Evolutionary conservation across 2,113 vertebrate species (phyloP).

Genomic region (Poeciliopsis turrubarensis): DNA sequence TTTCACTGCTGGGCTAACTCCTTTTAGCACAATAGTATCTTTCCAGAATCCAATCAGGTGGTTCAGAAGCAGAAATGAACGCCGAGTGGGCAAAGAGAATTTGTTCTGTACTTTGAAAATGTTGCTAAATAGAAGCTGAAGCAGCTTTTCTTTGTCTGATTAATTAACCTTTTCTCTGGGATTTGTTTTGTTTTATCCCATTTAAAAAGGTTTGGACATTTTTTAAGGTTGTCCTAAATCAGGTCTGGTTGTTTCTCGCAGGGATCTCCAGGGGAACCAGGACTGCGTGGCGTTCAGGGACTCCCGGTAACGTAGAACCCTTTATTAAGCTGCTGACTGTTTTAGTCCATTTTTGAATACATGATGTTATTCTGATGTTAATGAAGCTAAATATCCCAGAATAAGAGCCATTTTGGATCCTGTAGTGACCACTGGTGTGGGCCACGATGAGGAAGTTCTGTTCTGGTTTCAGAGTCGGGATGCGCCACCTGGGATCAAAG

Average conservation of each 20-base stretch:
- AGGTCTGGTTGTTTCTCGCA: constrained; percentile 34
- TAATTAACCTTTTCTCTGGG: neutral
- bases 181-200: neutral
- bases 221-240: constrained; percentile 6
- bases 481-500: constrained; percentile 50
- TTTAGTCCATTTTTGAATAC: neutral
- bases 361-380: neutral
- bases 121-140: neutral
- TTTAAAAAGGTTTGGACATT: neutral
- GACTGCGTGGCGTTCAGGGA: constrained; percentile 54
- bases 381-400: neutral
- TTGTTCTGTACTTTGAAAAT: neutral
- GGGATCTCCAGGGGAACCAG: constrained; percentile 67
- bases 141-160: neutral
- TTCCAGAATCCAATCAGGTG: too few relatives aligned
- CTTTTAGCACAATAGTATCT: too few relatives aligned
- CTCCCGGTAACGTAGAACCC: constrained; percentile 47
- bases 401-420: neutral
- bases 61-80: too few relatives aligned
- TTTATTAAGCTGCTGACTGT: too few relatives aligned
- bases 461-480: constrained; percentile 64
- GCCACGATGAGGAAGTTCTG: neutral
- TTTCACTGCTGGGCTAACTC: too few relatives aligned
- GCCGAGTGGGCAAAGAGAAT: too few relatives aligned
- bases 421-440: neutral